A percentile compares a stretch with the other conserved stretches of the same genome.
These are phyloP conservation scores for Agapetus fuscipes DNA, from an alignment of 2,888 invertebrate species.

Conservation along the genomic window DNA sequence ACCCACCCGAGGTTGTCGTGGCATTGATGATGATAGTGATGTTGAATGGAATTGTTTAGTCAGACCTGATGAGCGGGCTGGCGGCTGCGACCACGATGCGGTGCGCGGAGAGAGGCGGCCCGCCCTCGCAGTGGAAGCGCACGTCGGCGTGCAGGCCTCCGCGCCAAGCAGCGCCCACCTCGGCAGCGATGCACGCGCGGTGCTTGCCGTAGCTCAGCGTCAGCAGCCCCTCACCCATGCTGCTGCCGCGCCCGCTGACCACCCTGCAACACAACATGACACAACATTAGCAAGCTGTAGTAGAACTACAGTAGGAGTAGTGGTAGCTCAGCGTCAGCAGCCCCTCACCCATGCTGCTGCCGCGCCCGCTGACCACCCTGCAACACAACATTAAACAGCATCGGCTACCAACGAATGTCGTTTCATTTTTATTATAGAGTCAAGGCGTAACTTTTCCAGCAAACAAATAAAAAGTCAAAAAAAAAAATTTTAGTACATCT, in stretches of 20 bases:
- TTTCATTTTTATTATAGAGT: too few relatives aligned
- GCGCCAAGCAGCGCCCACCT: conserved; percentile 80
- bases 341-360: conserved; percentile 50
- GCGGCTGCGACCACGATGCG: conserved; percentile 80
- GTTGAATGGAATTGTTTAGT: conserved; percentile 7
- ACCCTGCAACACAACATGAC: background rate
- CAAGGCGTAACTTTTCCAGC: too few relatives aligned
- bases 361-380: background rate
- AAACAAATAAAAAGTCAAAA: too few relatives aligned
- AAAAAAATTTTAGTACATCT: too few relatives aligned
- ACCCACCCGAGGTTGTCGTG: too few relatives aligned
- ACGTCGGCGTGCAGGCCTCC: conserved; percentile 81
- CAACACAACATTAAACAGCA: too few relatives aligned
- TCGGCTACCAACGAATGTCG: too few relatives aligned
- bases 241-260: conserved; percentile 19
- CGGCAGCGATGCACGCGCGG: conserved; percentile 85
- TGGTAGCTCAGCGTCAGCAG: conserved; percentile 85
- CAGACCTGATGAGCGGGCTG: conserved; percentile 70
- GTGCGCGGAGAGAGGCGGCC: conserved; percentile 71
- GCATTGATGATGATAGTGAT: background rate
- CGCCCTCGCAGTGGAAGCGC: conserved; percentile 77
- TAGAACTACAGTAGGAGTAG: too few relatives aligned
- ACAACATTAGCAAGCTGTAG: too few relatives aligned
- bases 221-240: conserved; percentile 64
- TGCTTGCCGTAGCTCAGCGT: conserved; percentile 90